Conservation (phyloP, 2,888 invertebrate species). For the Pammene aurita region DNA sequence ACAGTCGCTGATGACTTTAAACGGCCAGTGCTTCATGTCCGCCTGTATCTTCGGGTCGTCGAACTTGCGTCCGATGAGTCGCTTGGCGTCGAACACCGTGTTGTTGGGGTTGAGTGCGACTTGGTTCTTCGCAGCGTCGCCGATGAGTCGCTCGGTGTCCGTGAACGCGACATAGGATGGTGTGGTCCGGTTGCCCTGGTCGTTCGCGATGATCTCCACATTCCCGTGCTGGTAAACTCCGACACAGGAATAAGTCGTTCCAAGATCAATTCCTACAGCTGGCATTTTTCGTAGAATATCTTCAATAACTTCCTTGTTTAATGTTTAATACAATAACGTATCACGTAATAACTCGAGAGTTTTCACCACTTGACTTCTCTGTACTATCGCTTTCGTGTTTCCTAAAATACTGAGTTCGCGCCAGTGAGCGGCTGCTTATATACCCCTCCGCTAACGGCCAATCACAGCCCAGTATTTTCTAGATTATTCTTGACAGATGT, state of each 20-base stretch:
- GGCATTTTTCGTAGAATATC: conserved; percentile 44
- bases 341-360: conserved; percentile 35
- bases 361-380: conserved; percentile 22
- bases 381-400: conserved; percentile 41
- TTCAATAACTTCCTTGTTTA: conserved; percentile 34
- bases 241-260: conserved; percentile 86
- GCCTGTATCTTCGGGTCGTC: conserved; percentile 86
- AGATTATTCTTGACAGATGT: conserved; percentile 37
- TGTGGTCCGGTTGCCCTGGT: conserved; percentile 91
- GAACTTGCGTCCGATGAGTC: conserved; percentile 89
- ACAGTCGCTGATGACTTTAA: conserved; percentile 84
- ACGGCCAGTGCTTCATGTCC: conserved; percentile 91
- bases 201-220: conserved; percentile 90
- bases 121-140: conserved; percentile 86
- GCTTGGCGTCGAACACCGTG: conserved; percentile 88
- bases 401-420: conserved; percentile 43
- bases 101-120: conserved; percentile 86
- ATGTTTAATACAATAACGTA: conserved; percentile 27
- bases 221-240: conserved; percentile 88
- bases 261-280: conserved; percentile 80
- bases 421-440: conserved; percentile 40
- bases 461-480: conserved; percentile 43
- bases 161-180: conserved; percentile 89
- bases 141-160: conserved; percentile 82
- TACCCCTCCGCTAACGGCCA: conserved; percentile 41